Base-by-base conservation (phyloP, 2,113 vertebrate species). In the Mesoclemmys tuberculata region DNA sequence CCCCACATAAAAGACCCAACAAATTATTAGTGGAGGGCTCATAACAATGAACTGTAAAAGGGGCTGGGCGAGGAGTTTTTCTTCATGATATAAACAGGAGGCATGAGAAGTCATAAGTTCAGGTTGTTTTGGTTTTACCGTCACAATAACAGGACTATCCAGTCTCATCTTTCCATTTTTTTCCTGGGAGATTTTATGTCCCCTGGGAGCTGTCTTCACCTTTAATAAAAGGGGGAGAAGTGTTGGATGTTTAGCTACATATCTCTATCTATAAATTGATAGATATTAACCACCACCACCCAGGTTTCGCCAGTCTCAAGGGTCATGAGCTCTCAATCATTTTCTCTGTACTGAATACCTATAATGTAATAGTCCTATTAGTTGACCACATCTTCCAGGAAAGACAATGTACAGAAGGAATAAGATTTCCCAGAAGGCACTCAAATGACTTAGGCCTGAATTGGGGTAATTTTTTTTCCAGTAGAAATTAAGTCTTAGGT, bases 1-100 rank as follows among this genome's bases (percentile, higher is more conserved):
- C 0, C 2, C 49, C n/a, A 1, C 46, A 54, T 5, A 84, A 52
- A 4, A 2, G 80, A 56, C 77, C 85, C 5, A 0, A 5, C 35
- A 2, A 68, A 12, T 84, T 84, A 87, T 2, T 56, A 44, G 77
- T 29, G 27, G 58, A 74, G 46, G 44, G 52, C 56, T 27, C 8
- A 27, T 54, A 16, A 13, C 5, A 38, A 77, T 51, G 11, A 1
- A 58, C 80, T 35, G 2, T 4, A 0, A 18, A 14, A 26, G 8
- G 14, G 2, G 2, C 13, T 22, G 41, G 10, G 38, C 29, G 56
- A 29, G 41, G 41, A 26, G 22, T 44, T 75, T 38, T 21, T 38
- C 68, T 24, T 74, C n/a, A 41, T 5, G n/a, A 41, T 44, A 11
- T 12, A 75, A 26, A 75, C 71, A 12, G 9, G 10, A 41, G 22